These are phyloP conservation scores for Macaca fascicularis DNA, from an alignment of 2,113 vertebrate genomes.

Conservation along the genomic window DNA sequence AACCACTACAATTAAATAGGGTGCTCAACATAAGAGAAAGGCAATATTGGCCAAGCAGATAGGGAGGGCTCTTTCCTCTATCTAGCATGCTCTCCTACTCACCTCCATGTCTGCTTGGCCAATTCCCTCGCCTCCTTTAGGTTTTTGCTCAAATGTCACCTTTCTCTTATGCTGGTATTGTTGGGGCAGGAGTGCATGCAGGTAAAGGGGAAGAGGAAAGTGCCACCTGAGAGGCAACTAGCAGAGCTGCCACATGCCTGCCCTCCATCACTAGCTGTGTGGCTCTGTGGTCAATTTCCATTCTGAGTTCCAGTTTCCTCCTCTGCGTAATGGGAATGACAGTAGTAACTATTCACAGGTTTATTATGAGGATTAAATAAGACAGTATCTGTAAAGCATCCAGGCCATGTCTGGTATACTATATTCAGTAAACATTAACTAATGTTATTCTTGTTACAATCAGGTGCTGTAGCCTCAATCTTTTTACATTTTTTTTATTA, in stretches of 20 bases:
- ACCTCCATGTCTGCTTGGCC: too few relatives aligned
- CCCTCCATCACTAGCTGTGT: neutral
- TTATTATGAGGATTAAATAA: neutral
- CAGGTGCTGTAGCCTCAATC: neutral
- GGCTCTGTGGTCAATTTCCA: neutral
- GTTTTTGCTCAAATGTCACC: too few relatives aligned
- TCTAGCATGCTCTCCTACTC: too few relatives aligned
- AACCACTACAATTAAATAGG: neutral
- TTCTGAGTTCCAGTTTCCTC: neutral
- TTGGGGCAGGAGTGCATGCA: neutral
- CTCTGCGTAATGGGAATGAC: neutral
- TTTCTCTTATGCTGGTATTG: too few relatives aligned
- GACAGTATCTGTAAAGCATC: neutral
- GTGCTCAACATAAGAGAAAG: neutral
- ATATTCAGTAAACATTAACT: neutral
- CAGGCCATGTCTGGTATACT: neutral
- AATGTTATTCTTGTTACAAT: neutral
- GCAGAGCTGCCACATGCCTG: too few relatives aligned
- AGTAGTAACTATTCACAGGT: neutral
- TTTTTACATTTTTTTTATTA: neutral
- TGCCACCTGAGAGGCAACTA: neutral
- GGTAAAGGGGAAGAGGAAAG: neutral
- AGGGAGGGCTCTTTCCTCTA: too few relatives aligned
- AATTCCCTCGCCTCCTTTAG: too few relatives aligned
- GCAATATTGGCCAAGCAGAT: neutral